Evolutionary conservation across 2,113 vertebrate species (phyloP), one percentile per base, ranked within the genome.

Genomic region (Ceratotherium simum): DNA sequence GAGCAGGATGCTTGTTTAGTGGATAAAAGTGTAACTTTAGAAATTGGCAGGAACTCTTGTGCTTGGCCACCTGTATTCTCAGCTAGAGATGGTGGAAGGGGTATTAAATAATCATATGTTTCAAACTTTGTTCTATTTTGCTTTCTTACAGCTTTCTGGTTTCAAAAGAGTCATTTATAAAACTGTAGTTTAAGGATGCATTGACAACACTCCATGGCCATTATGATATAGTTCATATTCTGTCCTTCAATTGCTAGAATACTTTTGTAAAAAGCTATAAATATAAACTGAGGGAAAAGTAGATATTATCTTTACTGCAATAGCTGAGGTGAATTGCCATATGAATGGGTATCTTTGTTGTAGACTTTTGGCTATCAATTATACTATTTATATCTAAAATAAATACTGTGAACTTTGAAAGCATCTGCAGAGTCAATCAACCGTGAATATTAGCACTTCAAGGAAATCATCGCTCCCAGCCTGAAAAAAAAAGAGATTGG

Each of bases 21-120:
- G 98, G 98, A 99, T 99, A 99, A 99, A 99, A 99, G 98, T 98
- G 99, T 98, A 99, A 99, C 98, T 98, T 97, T 99, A 99, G 99
- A 99, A 99, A 99, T 99, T 99, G 99, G 98, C 99, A 99, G 99
- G 99, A 99, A 99, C 98, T 99, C 94, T 98, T 96, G 96, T 97
- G 98, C 97, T 98, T 96, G 96, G 99, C 98, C 99, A 99, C 98
- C 99, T 99, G 98, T 99, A 98, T 99, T 97, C 98, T 98, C 96
- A 99, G 98, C 98, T 98, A 99, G 98, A 98, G 98, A 98, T 0
- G 94, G 97, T 98, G 97, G 67, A 98, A 98, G 92, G 98, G 96
- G 91, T 91, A 98, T 98, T 97, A 98, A 98, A 98, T 97, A 98
- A 99, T 98, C 98, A 98, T 95, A 97, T 97, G 98, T 97, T 98